Percentiles rank a stretch among this genome's conserved stretches.
Evolutionary conservation across 92 coral and sea anemone species (phyloP).

Genomic region (Pocillopora grandis): DNA sequence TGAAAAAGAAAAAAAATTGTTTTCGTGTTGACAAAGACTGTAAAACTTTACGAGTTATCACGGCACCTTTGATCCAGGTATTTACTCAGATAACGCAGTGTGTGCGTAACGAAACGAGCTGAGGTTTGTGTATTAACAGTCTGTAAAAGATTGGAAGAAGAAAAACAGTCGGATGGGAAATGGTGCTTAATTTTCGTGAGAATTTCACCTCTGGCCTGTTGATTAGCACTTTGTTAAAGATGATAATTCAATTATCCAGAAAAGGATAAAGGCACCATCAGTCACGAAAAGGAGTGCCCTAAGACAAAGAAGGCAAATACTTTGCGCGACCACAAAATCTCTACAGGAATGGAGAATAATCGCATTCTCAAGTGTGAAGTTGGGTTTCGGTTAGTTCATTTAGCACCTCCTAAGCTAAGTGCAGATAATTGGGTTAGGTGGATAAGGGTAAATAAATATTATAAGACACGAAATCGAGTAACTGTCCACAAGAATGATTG

Average conservation of each 20-base stretch:
- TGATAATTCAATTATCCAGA: slow-evolving; percentile 7
- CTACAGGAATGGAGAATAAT: background rate
- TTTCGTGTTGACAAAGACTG: too few species aligned
- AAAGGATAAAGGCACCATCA: background rate
- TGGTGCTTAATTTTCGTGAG: background rate
- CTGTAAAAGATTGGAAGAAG: background rate
- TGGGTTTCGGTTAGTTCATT: background rate
- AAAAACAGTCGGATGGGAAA: background rate
- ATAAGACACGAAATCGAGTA: background rate
- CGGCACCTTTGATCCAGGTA: too few species aligned
- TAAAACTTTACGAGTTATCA: too few species aligned
- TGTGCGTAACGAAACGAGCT: too few species aligned
- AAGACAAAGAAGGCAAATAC: background rate
- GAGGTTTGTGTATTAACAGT: too few species aligned
- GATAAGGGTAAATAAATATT: background rate
- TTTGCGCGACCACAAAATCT: background rate
- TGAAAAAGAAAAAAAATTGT: too few species aligned
- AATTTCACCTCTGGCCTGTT: background rate
- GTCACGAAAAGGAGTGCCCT: background rate
- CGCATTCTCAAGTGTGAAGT: background rate
- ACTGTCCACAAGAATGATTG: background rate
- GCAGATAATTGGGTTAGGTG: background rate
- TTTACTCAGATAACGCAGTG: too few species aligned
- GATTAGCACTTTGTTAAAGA: background rate
- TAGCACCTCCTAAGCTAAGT: background rate